Percentiles rank a stretch among this genome's conserved stretches.
Evolutionary conservation across 2,888 invertebrate species (phyloP).

Genomic region (Leptopilina myrica): DNA sequence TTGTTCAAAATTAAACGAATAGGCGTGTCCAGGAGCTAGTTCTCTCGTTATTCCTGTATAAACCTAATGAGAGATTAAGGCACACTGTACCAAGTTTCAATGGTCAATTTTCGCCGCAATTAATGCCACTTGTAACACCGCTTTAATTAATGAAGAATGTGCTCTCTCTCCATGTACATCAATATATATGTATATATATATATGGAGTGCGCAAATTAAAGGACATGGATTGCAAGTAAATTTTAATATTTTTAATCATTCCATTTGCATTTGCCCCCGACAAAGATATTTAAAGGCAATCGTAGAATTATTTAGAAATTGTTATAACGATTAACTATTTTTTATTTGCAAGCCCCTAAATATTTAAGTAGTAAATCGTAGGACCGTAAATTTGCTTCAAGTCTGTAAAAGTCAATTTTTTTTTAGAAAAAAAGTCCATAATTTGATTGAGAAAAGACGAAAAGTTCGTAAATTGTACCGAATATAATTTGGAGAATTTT

Average conservation of each 20-base stretch:
- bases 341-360: too few species aligned
- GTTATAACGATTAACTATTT: too few species aligned
- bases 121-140: constrained; percentile 22
- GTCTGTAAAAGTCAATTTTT: too few species aligned
- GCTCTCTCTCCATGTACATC: constrained; percentile 9
- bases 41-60: constrained; percentile 23
- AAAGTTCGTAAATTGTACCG: too few species aligned
- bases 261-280: not conserved
- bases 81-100: constrained; percentile 10
- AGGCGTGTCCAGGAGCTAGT: constrained; percentile 49
- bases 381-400: too few species aligned
- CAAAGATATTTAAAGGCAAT: too few species aligned
- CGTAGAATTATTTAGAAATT: too few species aligned
- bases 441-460: too few species aligned
- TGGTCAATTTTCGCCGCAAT: constrained; percentile 37
- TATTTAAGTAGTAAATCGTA: too few species aligned
- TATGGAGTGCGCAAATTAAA: constrained; percentile 4
- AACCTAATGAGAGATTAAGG: constrained; percentile 50
- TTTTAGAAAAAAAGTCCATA: too few species aligned
- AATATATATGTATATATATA: not conserved
- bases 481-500: too few species aligned
- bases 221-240: not conserved
- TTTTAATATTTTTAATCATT: not conserved
- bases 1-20: constrained; percentile 58
- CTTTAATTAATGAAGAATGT: constrained; percentile 25